phyloP scores from a whole-genome alignment of 1,140 invertebrate genomes.

The Zaprionus ornatus region DNA sequence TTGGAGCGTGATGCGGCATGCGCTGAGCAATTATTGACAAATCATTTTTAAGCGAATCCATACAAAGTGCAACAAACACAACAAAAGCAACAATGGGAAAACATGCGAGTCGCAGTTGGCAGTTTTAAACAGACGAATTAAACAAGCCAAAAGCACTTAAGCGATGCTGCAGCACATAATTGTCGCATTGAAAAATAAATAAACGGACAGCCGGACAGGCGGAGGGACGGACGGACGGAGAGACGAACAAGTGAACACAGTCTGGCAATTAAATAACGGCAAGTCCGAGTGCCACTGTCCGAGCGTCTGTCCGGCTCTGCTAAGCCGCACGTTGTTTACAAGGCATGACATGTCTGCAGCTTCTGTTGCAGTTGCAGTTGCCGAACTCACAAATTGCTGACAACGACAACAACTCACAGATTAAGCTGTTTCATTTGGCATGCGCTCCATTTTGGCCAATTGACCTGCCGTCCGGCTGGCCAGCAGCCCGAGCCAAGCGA shows the following conservation, averaged over 20 bases:
- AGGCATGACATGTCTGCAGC: constrained; percentile 64
- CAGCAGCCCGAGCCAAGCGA: constrained; percentile 24
- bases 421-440: constrained; percentile 67
- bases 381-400: constrained; percentile 58
- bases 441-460: constrained; percentile 51
- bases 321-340: constrained; percentile 56
- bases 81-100: not conserved
- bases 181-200: constrained; percentile 62
- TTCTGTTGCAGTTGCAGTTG: constrained; percentile 21
- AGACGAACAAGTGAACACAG: not conserved
- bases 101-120: not conserved
- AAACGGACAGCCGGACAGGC: constrained; percentile 11
- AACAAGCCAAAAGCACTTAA: constrained; percentile 49
- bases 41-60: constrained; percentile 63
- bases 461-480: constrained; percentile 36
- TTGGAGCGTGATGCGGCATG: constrained; percentile 57
- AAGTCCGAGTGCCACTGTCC: not conserved
- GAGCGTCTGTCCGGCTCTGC: constrained; percentile 24
- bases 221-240: not conserved
- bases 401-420: constrained; percentile 58
- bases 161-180: constrained; percentile 55
- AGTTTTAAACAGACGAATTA: constrained; percentile 45
- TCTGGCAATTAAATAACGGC: not conserved
- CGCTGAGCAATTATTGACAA: constrained; percentile 62
- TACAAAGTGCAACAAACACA: constrained; percentile 54